phyloP scores from a whole-genome alignment of 1,140 invertebrate genomes.

The Heliconius himera region DNA sequence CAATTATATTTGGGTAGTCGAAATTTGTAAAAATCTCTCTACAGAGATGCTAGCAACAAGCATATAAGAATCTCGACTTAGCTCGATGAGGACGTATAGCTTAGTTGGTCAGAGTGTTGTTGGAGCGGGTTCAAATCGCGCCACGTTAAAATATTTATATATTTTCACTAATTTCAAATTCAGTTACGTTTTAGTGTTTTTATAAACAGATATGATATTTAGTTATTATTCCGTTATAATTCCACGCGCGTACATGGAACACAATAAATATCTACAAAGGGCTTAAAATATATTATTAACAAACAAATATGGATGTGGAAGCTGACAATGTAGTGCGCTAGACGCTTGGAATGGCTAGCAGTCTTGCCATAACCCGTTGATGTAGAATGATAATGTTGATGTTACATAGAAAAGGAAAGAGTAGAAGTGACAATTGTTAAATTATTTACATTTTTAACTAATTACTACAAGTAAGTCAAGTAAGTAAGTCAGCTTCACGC shows the following conservation, averaged over 20 bases:
- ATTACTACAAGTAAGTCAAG: too few relatives aligned
- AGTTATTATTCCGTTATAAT: not conserved
- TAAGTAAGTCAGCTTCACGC: too few relatives aligned
- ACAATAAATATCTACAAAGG: not conserved
- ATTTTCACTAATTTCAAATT: too few relatives aligned
- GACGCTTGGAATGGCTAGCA: conserved; percentile 34
- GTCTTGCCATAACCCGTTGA: conserved; percentile 38
- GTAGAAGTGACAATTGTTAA: not conserved
- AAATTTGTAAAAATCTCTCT: too few relatives aligned
- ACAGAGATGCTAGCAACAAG: too few relatives aligned
- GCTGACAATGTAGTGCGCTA: conserved; percentile 37
- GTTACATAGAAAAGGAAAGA: not conserved
- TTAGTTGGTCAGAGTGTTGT: too few relatives aligned
- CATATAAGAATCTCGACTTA: too few relatives aligned
- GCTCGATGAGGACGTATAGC: too few relatives aligned
- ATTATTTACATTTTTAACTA: not conserved
- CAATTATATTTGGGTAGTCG: too few relatives aligned
- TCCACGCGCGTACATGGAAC: not conserved
- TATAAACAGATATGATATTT: not conserved
- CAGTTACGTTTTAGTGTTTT: not conserved
- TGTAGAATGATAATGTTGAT: conserved; percentile 37
- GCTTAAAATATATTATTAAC: conserved; percentile 27
- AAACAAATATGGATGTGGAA: conserved; percentile 38
- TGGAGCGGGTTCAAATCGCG: too few relatives aligned
- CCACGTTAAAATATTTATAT: too few relatives aligned